A percentile compares a stretch with the other conserved stretches of the same genome.
phyloP scores from a whole-genome alignment of 2,888 invertebrate species.

The Papilio protenor region DNA sequence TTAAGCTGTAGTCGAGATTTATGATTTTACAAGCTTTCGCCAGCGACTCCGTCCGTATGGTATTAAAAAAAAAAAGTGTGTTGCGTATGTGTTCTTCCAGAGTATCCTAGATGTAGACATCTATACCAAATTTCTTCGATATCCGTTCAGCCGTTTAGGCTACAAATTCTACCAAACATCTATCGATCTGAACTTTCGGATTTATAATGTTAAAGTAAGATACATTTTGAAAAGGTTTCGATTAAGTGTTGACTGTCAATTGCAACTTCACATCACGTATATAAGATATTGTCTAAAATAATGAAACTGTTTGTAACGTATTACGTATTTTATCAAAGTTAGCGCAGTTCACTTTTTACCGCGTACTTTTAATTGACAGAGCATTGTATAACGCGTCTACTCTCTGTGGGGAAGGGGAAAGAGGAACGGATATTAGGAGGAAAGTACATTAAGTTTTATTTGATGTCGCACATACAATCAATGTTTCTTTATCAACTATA shows the following conservation, averaged over 20 bases:
- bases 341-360: not conserved
- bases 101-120: no score
- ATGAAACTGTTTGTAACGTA: constrained; percentile 81
- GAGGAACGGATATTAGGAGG: not conserved
- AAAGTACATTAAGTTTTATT: not conserved
- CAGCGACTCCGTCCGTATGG: no score
- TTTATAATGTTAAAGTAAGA: no score
- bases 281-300: constrained; percentile 88
- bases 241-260: constrained; percentile 80
- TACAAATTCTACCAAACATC: no score
- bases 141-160: no score
- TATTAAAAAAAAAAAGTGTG: no score
- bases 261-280: not conserved
- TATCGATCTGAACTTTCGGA: no score
- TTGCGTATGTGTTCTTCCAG: no score
- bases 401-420: not conserved
- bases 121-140: no score
- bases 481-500: no score
- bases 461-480: not conserved
- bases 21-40: not conserved
- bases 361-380: not conserved
- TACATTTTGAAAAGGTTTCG: not conserved
- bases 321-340: not conserved
- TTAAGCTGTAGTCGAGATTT: not conserved
- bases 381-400: not conserved